phyloP scores from a whole-genome alignment of 2,888 invertebrate genomes.

The Gasteruption jaculator region DNA sequence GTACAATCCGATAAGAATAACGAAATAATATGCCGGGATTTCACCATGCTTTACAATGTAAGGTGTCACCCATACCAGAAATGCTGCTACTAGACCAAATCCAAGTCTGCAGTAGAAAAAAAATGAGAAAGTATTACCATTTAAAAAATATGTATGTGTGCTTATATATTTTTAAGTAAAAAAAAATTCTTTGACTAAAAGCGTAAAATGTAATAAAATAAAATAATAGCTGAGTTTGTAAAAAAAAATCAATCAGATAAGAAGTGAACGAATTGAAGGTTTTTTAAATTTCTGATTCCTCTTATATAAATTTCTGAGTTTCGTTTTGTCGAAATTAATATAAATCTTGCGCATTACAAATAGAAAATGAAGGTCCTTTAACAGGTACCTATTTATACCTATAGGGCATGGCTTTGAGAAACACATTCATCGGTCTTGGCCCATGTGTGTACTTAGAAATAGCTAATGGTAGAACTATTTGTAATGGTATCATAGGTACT shows the following conservation, averaged over 20 bases:
- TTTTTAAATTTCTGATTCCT: neutral
- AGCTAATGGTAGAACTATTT: slow-evolving; percentile 85
- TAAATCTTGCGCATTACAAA: neutral
- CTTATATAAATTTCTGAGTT: slow-evolving; percentile 1
- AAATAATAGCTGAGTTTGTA: too few relatives aligned
- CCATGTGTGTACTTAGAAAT: slow-evolving; percentile 82
- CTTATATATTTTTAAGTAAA: slow-evolving; percentile 4
- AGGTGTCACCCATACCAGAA: slow-evolving; percentile 83
- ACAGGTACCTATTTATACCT: slow-evolving; percentile 49
- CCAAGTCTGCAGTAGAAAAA: slow-evolving; percentile 58
- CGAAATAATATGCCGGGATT: slow-evolving; percentile 72
- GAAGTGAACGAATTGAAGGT: neutral
- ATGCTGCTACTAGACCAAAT: slow-evolving; percentile 79
- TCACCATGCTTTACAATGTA: slow-evolving; percentile 62
- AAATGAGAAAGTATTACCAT: too few relatives aligned
- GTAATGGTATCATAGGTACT: slow-evolving; percentile 89
- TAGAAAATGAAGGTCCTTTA: neutral
- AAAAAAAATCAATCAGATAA: too few relatives aligned
- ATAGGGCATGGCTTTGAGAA: slow-evolving; percentile 83
- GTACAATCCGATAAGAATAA: slow-evolving; percentile 72
- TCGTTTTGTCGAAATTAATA: neutral
- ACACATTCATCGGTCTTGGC: slow-evolving; percentile 83
- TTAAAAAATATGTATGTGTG: slow-evolving; percentile 7
- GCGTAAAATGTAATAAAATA: too few relatives aligned
- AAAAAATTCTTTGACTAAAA: slow-evolving; percentile 8